A percentile compares a stretch with the other conserved stretches of the same genome.
Evolutionary conservation across 2,797 vertebrate species (phyloP).

Genomic region (Acridotheres tristis): DNA sequence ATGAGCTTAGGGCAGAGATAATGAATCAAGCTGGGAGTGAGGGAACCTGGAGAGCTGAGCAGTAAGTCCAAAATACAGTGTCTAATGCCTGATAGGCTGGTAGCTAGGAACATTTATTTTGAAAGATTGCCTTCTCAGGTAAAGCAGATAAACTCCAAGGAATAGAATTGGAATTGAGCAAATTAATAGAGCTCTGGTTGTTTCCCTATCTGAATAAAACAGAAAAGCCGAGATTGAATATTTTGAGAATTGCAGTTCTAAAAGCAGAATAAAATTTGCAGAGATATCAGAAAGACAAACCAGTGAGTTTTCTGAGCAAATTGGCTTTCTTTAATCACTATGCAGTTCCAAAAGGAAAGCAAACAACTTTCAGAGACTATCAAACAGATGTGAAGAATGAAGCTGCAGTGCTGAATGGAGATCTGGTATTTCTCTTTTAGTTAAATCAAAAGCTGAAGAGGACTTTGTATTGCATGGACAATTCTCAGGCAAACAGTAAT

Average conservation of each 20-base stretch:
- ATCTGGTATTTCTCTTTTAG: background rate
- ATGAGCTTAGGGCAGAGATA: background rate
- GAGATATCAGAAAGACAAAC: conserved; percentile 53
- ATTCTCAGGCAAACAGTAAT: background rate
- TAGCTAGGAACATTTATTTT: background rate
- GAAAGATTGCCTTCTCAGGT: conserved; percentile 11
- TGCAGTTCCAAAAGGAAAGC: conserved; percentile 31
- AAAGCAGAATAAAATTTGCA: conserved; percentile 39
- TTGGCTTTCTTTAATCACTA: conserved; percentile 12
- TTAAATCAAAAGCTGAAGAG: background rate
- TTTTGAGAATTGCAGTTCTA: conserved; percentile 57
- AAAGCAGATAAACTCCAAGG: conserved; percentile 43
- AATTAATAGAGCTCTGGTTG: conserved; percentile 27
- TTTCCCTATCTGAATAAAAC: conserved; percentile 37
- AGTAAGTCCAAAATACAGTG: background rate
- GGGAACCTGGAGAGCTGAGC: background rate
- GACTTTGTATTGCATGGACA: background rate
- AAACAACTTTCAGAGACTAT: conserved; percentile 20
- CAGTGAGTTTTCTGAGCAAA: conserved; percentile 12
- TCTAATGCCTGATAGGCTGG: background rate
- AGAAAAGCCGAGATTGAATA: background rate
- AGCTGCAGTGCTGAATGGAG: background rate
- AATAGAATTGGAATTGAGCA: conserved; percentile 57
- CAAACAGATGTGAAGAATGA: background rate
- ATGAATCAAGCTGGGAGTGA: background rate